These are phyloP conservation scores for Hetaerina titia DNA, from an alignment of 2,888 invertebrate species.

Conservation along the genomic window DNA sequence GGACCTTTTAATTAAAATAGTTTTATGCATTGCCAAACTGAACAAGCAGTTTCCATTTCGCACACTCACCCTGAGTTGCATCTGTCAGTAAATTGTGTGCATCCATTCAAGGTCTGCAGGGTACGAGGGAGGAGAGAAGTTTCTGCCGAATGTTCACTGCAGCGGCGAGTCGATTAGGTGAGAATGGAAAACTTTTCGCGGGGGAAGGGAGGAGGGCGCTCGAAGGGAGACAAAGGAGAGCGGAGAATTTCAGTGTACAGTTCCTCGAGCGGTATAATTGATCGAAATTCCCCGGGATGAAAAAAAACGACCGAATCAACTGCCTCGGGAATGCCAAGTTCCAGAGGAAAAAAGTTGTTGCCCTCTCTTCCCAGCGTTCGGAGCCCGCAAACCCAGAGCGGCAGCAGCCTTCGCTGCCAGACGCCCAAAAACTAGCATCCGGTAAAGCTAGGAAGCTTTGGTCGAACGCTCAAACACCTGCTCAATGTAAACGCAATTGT, in stretches of 20 bases:
- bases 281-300: background rate
- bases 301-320: background rate
- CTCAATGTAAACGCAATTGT: background rate
- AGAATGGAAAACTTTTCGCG: background rate
- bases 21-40: conserved; percentile 11
- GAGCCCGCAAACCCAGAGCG: background rate
- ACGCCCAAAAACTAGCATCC: background rate
- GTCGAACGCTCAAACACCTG: background rate
- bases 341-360: background rate
- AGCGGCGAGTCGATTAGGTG: background rate
- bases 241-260: background rate
- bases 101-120: background rate
- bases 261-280: background rate
- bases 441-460: background rate
- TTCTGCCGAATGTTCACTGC: background rate
- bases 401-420: background rate
- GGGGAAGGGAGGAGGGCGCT: background rate
- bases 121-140: background rate
- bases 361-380: background rate
- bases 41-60: conserved; percentile 5
- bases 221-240: background rate
- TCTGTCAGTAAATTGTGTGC: conserved; percentile 13
- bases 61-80: background rate
- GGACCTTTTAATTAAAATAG: conserved; percentile 31
- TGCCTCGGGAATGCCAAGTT: background rate